These are phyloP conservation scores for Drosophila kuntzei DNA, from an alignment of 2,888 invertebrate genomes.

Conservation along the genomic window DNA sequence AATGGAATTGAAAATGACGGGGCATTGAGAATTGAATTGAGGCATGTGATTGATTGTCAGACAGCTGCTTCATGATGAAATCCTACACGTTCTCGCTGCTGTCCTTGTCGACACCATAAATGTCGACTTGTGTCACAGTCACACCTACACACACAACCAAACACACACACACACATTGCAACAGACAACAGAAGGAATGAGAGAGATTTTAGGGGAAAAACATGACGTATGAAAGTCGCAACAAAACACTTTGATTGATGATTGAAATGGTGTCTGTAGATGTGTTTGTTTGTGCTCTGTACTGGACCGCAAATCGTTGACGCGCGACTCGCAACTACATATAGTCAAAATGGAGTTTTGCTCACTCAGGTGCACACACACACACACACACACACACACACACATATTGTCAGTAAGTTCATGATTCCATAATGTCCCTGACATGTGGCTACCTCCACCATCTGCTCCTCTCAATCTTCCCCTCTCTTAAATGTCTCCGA, in stretches of 20 bases:
- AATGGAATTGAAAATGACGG: slow-evolving; percentile 63
- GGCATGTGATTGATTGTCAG: slow-evolving; percentile 73
- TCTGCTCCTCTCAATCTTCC: slow-evolving; percentile 12
- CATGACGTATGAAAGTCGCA: slow-evolving; percentile 75
- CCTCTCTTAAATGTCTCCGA: slow-evolving; percentile 11
- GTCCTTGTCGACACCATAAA: slow-evolving; percentile 71
- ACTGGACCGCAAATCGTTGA: slow-evolving; percentile 61
- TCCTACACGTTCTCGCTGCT: slow-evolving; percentile 47
- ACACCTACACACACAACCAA: slow-evolving; percentile 22
- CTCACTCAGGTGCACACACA: slow-evolving; percentile 38
- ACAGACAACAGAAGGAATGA: slow-evolving; percentile 34
- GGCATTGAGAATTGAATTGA: slow-evolving; percentile 62
- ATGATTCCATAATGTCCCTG: slow-evolving; percentile 76
- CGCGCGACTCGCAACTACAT: slow-evolving; percentile 38
- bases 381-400: slow-evolving; percentile 13
- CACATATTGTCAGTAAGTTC: slow-evolving; percentile 57
- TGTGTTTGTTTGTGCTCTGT: slow-evolving; percentile 11
- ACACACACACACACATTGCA: slow-evolving; percentile 13
- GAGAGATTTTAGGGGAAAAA: slow-evolving; percentile 45
- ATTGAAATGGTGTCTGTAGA: slow-evolving; percentile 53
- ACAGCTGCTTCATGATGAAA: slow-evolving; percentile 41
- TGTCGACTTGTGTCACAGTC: slow-evolving; percentile 72
- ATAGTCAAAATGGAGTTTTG: slow-evolving; percentile 54
- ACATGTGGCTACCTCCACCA: slow-evolving; percentile 56
- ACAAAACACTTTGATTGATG: slow-evolving; percentile 80